Evolutionary conservation across 2,113 vertebrate genomes (phyloP).

Genomic region (Megaceryle maxima): DNA sequence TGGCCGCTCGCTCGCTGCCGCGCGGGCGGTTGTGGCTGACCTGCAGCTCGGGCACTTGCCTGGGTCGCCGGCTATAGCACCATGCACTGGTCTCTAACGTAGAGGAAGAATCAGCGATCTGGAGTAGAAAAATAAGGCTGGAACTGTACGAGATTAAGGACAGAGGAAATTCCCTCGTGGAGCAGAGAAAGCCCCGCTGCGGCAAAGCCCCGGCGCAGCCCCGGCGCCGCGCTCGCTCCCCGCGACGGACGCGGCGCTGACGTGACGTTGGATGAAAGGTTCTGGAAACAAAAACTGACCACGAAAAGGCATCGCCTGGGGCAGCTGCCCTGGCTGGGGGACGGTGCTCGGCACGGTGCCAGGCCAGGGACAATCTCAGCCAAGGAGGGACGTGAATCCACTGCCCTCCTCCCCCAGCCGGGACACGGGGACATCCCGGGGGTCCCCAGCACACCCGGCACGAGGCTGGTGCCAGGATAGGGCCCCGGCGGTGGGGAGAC

Average conservation of each 20-base stretch:
- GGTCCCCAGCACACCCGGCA: no score
- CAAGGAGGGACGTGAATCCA: not conserved
- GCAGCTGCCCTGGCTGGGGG: no score
- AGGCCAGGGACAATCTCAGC: not conserved
- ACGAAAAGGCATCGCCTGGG: not conserved
- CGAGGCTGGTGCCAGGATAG: not conserved
- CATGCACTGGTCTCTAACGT: constrained; percentile 52
- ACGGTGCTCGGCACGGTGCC: not conserved
- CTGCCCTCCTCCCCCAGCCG: not conserved
- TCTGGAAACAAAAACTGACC: not conserved
- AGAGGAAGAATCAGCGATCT: constrained; percentile 60
- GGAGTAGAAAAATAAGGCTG: constrained; percentile 68
- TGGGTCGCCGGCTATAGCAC: constrained; percentile 22
- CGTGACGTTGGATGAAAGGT: not conserved
- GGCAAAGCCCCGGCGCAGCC: not conserved
- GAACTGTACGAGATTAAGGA: constrained; percentile 1
- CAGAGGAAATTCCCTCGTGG: not conserved
- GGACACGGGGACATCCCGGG: not conserved
- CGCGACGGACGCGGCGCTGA: not conserved
- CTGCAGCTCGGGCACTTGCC: not conserved
- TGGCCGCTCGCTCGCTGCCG: not conserved
- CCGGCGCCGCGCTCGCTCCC: not conserved
- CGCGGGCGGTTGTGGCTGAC: not conserved
- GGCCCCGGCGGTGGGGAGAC: not conserved
- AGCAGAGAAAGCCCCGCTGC: not conserved